Base-by-base conservation (phyloP, 2,113 vertebrate genomes). In the Labrus mixtus region DNA sequence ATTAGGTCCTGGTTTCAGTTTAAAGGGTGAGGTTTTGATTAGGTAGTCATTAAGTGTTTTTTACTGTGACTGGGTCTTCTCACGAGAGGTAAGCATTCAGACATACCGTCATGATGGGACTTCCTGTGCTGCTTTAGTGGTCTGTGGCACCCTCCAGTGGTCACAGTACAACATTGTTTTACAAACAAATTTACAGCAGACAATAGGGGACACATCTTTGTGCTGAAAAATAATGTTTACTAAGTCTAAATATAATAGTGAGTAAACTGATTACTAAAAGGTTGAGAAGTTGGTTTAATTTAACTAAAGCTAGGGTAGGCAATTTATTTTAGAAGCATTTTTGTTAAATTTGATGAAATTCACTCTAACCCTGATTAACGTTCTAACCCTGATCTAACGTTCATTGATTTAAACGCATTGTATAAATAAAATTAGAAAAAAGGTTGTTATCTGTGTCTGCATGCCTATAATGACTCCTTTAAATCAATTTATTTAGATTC, bases 121-220 rank as follows among this genome's bases (percentile, higher is more conserved):
- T 1, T 61, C 13, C 36, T 72, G 12, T 48, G 10, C 23, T 20
- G 8, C 23, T 84, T 11, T 19, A 3, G 9, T 79, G 79, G 84
- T 87, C 82, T 87, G 33, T 81, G 73, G 79, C 68, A 2, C 83
- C 88, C 59, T 68, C 87, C 10, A 68, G 86, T 81, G 90, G 87
- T 46, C 54, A 59, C 1, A 17, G 29, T 17, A 15, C 7, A 15
- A 16, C 46, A 74, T 12, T 48, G 8, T 37, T 22, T 15, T 33
- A 11, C 7, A 37, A 6, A 33, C 39, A 61, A 25, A 65, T 57
- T 33, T 1, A 63, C 4, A 60, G 1, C 0, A 29, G 13, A 10
- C 0, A 6, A 10, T 0, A 17, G 57, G 11, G 8, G 23, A 1
- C 16, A 8, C 0, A 16, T 57, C 1, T n/a, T 43, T 16, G 39